phyloP scores from a whole-genome alignment of 2,113 vertebrate species.

The Chionomys nivalis region DNA sequence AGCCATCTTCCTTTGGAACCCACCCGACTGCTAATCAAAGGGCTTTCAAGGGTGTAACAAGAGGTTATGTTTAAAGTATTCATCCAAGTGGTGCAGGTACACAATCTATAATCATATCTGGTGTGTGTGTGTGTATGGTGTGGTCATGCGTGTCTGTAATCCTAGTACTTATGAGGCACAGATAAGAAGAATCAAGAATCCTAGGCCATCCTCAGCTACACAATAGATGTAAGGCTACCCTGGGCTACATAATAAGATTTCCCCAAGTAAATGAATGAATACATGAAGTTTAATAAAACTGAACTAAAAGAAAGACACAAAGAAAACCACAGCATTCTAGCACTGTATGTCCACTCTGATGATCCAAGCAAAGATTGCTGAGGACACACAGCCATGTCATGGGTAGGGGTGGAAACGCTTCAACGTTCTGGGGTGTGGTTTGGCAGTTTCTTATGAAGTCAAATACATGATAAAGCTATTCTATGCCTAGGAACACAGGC shows the following conservation, averaged over 20 bases:
- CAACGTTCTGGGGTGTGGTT: background rate
- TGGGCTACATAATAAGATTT: background rate
- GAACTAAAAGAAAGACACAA: background rate
- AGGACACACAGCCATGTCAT: background rate
- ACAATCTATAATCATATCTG: background rate
- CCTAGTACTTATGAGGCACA: background rate
- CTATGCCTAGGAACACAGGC: background rate
- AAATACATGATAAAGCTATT: background rate
- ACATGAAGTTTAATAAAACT: background rate
- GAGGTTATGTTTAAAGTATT: background rate
- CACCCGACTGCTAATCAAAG: background rate
- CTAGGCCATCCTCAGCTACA: background rate
- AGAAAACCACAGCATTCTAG: background rate
- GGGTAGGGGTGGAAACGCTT: background rate
- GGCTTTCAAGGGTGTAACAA: background rate
- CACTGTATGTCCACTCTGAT: rapidly evolving
- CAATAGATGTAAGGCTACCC: background rate
- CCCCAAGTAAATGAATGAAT: background rate
- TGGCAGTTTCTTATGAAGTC: background rate
- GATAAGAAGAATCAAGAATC: background rate
- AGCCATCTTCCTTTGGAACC: conserved; percentile 6
- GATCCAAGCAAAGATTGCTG: background rate
- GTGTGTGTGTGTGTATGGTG: background rate
- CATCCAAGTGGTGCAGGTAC: background rate
- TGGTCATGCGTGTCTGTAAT: background rate